Base-by-base conservation (phyloP, 1,140 invertebrate genomes). In the Hypothenemus hampei region DNA sequence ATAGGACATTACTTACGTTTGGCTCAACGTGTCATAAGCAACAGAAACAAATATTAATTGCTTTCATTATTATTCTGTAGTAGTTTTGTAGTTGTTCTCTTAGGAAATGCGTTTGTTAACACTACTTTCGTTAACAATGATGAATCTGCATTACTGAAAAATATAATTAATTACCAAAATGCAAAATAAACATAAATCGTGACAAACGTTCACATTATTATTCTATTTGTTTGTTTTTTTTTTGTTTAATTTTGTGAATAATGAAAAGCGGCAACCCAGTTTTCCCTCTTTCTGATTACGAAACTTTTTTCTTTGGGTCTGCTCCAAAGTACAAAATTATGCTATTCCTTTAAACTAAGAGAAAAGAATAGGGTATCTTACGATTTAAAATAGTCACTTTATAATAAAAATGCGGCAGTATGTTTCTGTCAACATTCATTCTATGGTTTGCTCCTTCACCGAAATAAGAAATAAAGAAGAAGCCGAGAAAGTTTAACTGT, bases 401-500 rank as follows among this genome's bases (percentile, higher is more conserved):
- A 51, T 51, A 51, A 51, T 51, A 51, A 41, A 51, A 51, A 51
- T 51, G 49, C 49, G 23, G 49, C 49, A 51, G 49, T 51, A 51
- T 51, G 49, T 51, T 51, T 41, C 49, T 51, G 49, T 51, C 49
- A 43, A 51, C 49, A 51, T 51, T 43, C 23, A 51, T 51, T 51
- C 19, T 43, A 24, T 22, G 49, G 37, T 51, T 43, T 41, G 37
- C 37, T 51, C 26, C 49, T 33, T 20, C 19, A 51, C 23, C 22
- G 37, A 43, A 41, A 51, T 31, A 51, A 31, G 37, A 43, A 51
- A 51, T 51, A 51, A 51, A 43, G 20, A 51, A n/a, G 36, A 43
- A 51, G 37, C 22, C 15, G 16, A 39, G 23, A 33, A 31, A 43
- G 39, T 51, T 41, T 51, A 51, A 51, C 37, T 51, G 49, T 41